Conservation (phyloP, 92 coral and sea anemone genomes). For the Porites evermanni region DNA sequence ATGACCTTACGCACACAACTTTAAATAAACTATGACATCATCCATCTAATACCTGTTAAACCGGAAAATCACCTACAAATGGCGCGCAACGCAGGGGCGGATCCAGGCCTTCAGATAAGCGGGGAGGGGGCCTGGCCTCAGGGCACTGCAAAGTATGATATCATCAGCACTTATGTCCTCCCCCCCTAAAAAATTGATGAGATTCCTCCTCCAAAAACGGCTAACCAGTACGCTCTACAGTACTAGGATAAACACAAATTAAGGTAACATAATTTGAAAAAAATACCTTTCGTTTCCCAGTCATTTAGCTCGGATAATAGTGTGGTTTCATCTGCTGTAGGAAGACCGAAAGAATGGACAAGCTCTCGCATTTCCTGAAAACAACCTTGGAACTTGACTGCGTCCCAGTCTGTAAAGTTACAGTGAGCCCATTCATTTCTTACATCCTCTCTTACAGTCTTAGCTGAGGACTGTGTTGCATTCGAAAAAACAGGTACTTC, state of each 20-base stretch:
- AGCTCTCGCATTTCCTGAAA: constrained; percentile 52
- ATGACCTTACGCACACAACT: no score
- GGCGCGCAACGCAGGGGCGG: no score
- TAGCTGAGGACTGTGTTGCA: constrained; percentile 22
- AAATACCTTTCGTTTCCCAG: constrained; percentile 46
- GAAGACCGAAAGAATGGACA: constrained; percentile 17
- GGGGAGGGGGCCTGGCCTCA: no score
- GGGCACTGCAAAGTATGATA: no score
- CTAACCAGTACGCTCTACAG: no score
- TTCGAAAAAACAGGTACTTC: constrained; percentile 39
- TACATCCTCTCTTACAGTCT: constrained; percentile 37
- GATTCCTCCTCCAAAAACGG: no score
- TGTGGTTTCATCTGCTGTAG: not conserved
- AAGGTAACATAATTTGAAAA: not conserved
- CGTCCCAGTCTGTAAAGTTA: constrained; percentile 59
- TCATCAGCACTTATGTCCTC: no score
- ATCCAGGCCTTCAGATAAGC: no score
- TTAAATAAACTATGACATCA: no score
- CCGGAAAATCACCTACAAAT: no score
- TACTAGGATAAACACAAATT: not conserved
- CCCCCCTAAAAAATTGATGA: no score
- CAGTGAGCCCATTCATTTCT: constrained; percentile 76
- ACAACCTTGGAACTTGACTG: constrained; percentile 17
- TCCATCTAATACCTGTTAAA: no score
- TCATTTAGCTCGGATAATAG: constrained; percentile 21